Base-by-base conservation (phyloP, 2,888 invertebrate species). In the Conus canariensis region DNA sequence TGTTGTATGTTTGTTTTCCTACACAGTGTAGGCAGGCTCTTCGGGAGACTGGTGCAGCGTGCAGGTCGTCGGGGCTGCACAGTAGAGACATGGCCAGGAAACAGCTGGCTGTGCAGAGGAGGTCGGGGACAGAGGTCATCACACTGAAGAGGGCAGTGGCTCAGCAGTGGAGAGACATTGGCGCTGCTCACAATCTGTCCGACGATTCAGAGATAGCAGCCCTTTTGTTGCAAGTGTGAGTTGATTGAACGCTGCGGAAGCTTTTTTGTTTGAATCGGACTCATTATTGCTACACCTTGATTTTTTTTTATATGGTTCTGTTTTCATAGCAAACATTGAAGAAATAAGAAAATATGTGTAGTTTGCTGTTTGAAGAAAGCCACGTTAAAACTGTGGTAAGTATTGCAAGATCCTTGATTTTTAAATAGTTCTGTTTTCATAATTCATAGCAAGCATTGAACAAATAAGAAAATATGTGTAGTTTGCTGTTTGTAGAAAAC, bases 181-280 rank as follows among this genome's bases (percentile, higher is more conserved):
- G 86, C 9, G 67, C 16, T 12, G 19, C 67, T 7, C 86, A 67
- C 67, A 16, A 45, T 16, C 25, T 86, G 9, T 22, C 25, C 45
- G n/a, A 67, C 10, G 86, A 86, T 67, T 86, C 86, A 45, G 67
- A 86, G 67, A 86, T 86, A 25, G 86, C 86, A 4, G 64, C 86
- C 30, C 59, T 86, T 45, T 45, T 86, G 45, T 25, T 86, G 45
- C 86, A 86, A 67, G 25, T 64, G 86, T 86, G n/a, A 86, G 86
- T 86, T 10, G 4, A 12, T 58, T 83, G 16, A 83, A 7, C 22
- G 22, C 7, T 56, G 12, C 45, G 30, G 12, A 2, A 80, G 25
- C 3, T 12, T 25, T 80, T 30, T 80, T 30, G 0, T 64, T 25
- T 25, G 22, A 74, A 22, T 22, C 0, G 74, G 74, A 8, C n/a